Evolutionary conservation across 2,888 invertebrate species (phyloP).

Genomic region (Agrochola litura): DNA sequence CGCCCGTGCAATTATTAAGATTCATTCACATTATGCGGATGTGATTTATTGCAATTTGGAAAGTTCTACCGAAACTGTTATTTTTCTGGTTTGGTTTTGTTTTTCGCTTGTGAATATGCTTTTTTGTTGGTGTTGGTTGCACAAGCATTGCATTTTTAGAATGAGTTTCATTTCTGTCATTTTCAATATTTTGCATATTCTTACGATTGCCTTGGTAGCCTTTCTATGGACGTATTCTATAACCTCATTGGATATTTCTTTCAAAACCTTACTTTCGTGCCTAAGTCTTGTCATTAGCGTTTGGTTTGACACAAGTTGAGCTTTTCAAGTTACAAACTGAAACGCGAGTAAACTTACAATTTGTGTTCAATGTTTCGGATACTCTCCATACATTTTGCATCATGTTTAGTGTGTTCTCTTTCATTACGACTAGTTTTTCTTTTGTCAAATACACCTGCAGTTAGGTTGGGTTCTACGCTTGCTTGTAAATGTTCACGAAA

Average conservation of each 20-base stretch:
- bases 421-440: not conserved
- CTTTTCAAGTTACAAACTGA: not conserved
- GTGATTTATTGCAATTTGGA: constrained; percentile 38
- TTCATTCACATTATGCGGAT: constrained; percentile 43
- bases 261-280: not conserved
- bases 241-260: not conserved
- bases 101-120: not conserved
- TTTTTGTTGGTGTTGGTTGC: not conserved
- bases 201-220: not conserved
- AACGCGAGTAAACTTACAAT: not conserved
- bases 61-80: constrained; percentile 2
- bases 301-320: not conserved
- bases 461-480: not conserved
- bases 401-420: not conserved
- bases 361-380: not conserved
- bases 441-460: not conserved
- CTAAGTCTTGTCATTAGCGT: not conserved
- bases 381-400: not conserved
- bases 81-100: not conserved
- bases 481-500: not conserved
- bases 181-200: not conserved
- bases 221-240: not conserved
- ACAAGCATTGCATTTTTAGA: too few species aligned
- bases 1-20: constrained; percentile 56
- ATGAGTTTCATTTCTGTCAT: not conserved